Base-by-base conservation (phyloP, 2,797 vertebrate genomes). In the Pempheris klunzingeri region DNA sequence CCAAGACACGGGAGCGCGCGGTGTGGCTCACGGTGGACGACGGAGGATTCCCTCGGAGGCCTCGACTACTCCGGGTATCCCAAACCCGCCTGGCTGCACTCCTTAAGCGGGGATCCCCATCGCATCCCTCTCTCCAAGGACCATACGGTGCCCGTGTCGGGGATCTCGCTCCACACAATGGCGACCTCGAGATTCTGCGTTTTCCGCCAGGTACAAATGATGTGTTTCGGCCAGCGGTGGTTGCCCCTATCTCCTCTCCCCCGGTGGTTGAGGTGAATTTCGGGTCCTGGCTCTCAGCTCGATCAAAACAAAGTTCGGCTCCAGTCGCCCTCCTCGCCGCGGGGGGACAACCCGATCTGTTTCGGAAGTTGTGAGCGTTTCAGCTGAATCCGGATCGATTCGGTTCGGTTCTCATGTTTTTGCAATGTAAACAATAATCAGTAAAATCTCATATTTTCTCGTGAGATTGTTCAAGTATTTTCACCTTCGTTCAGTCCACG, bases 391-490 rank as follows among this genome's bases (percentile, higher is more conserved):
- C 95, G 95, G 95, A 96, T 97, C 95, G 95, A 96, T 97, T 96
- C 94, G 96, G 96, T 97, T 96, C 95, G 94, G 95, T 95, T 94
- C 91, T 91, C 87, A 90, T 92, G 94, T 93, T 93, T 93, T 92
- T 87, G 88, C 94, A 95, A 96, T 96, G 96, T 97, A 97, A 97
- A 97, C 96, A 97, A 93, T 96, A 96, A 97, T 97, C 94, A 93
- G 94, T 92, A 96, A 96, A 90, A 97, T 95, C 96, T 95, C 97
- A 96, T 88, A 88, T 94, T 95, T 94, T 97, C 97, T 98, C 96
- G 97, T 97, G 97, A 98, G 97, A 97, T 92, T 91, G 86, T 90
- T 89, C 39, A 92, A 92, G 87, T 87, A 90, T 90, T 90, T 92
- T 88, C 88, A 91, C 89, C 90, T 89, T 88, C 78, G 80, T 76